These are phyloP conservation scores for Octonoba sinensis DNA, from an alignment of 2,888 invertebrate genomes.

Conservation along the genomic window DNA sequence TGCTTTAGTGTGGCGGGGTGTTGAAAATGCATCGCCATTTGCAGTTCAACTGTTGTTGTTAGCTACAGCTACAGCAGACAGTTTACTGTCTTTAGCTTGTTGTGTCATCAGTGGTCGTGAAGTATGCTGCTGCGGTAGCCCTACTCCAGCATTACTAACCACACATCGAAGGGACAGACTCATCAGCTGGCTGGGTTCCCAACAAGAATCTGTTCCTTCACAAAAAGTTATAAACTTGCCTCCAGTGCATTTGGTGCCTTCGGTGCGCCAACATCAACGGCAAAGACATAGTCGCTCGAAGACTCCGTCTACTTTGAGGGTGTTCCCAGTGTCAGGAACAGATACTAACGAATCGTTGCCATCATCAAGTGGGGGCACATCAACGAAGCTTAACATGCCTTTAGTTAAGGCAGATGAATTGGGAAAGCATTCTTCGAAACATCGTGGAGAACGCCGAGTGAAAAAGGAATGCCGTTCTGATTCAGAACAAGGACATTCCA, in stretches of 20 bases:
- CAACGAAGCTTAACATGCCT: constrained; percentile 44
- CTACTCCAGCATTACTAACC: constrained; percentile 43
- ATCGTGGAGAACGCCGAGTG: background rate
- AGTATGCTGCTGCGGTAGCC: constrained; percentile 58
- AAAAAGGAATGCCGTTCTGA: background rate
- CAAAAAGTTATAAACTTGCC: constrained; percentile 46
- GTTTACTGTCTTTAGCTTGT: constrained; percentile 55
- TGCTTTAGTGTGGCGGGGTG: constrained; percentile 52
- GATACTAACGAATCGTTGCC: constrained; percentile 42
- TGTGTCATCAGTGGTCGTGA: constrained; percentile 60
- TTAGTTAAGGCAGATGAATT: constrained; percentile 54
- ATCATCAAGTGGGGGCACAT: constrained; percentile 39
- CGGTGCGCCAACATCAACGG: constrained; percentile 22
- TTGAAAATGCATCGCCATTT: constrained; percentile 57
- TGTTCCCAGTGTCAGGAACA: constrained; percentile 13
- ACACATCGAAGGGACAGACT: constrained; percentile 44
- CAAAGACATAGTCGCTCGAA: constrained; percentile 8
- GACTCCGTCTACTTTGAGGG: constrained; percentile 38
- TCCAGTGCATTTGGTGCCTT: constrained; percentile 47
- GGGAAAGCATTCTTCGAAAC: constrained; percentile 20
- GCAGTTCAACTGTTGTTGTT: constrained; percentile 46
- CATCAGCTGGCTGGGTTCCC: constrained; percentile 57
- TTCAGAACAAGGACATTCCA: background rate
- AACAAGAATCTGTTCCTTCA: constrained; percentile 38
- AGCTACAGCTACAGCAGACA: constrained; percentile 56